Conservation (phyloP, 2,113 vertebrate genomes). For the Microcebus ravelobensis region DNA sequence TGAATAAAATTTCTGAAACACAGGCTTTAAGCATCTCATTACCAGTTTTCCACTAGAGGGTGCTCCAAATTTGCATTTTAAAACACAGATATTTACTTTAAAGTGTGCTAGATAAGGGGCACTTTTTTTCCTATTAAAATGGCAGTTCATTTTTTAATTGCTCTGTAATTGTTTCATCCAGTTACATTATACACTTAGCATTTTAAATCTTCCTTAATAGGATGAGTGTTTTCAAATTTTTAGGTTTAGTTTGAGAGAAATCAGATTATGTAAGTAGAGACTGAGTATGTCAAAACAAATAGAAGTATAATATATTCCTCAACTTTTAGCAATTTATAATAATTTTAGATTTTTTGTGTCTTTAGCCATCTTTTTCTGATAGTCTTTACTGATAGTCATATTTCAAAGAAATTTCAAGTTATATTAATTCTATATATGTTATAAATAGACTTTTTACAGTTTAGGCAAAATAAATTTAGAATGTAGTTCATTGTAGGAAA, state of each 20-base stretch:
- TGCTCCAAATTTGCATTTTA: conserved; percentile 28
- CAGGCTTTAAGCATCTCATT: neutral
- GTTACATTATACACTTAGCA: neutral
- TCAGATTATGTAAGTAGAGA: neutral
- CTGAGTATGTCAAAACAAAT: neutral
- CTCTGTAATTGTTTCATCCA: conserved; percentile 10
- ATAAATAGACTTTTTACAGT: neutral
- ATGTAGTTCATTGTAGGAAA: neutral
- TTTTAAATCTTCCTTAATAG: conserved; percentile 30
- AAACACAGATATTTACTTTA: neutral
- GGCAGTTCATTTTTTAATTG: neutral
- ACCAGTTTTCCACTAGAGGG: conserved; percentile 67
- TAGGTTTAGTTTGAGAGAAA: conserved; percentile 37
- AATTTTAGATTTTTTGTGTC: conserved; percentile 3
- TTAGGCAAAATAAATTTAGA: conserved; percentile 44
- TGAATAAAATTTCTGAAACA: conserved; percentile 1
- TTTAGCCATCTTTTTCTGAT: conserved; percentile 20
- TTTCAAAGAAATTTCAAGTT: conserved; percentile 55
- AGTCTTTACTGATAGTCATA: neutral
- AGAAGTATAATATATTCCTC: neutral
- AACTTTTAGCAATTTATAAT: neutral
- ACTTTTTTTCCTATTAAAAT: neutral
- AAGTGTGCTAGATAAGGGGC: neutral
- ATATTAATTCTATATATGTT: neutral
- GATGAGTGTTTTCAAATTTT: conserved; percentile 4